Base-by-base conservation (phyloP, 2,113 vertebrate species). In the Ochotona princeps region DNA sequence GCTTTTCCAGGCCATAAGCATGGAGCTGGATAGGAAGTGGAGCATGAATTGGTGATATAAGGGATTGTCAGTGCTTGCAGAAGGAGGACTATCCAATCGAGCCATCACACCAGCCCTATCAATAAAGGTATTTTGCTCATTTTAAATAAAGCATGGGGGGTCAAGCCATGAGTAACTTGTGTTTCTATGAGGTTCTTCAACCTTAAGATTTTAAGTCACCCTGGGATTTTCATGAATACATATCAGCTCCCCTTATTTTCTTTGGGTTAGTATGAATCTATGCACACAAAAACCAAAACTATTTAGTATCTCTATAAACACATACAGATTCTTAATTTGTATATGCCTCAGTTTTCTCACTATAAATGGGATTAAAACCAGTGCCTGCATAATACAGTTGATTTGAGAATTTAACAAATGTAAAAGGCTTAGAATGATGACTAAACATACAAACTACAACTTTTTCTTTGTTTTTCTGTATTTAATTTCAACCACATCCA, bases 381-480 rank as follows among this genome's bases (percentile, higher is more conserved):
- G 1, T 35, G n/a, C 18, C 17, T 76, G 54, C 12, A 57, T 47
- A 21, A 92, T 82, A 92, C 20, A 3, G 3, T n/a, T 95, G 47
- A 85, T 44, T 76, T 78, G n/a, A 90, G 15, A 94, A 83, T 30
- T 51, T 80, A 83, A 80, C 30, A 54, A 74, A 63, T 86, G 7
- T 74, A 20, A 57, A 91, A n/a, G 11, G 1, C 5, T 88, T 83
- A 74, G 75, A 60, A 74, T 32, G 66, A 18, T 86, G 51, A 88
- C n/a, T 78, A 86, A 91, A 44, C 12, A 57, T 72, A 10, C 7
- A 18, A 80, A 12, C 14, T 60, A 10, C 49, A 38, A 70, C 80
- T 57, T 49, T 0, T 65, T 91, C 12, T 20, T 90, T 84, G 5
- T 84, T 78, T 51, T 81, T 78, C 44, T 30, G 5, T 32, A 44